phyloP scores from a whole-genome alignment of 2,888 invertebrate species.

The Pemphredon lugubris region DNA sequence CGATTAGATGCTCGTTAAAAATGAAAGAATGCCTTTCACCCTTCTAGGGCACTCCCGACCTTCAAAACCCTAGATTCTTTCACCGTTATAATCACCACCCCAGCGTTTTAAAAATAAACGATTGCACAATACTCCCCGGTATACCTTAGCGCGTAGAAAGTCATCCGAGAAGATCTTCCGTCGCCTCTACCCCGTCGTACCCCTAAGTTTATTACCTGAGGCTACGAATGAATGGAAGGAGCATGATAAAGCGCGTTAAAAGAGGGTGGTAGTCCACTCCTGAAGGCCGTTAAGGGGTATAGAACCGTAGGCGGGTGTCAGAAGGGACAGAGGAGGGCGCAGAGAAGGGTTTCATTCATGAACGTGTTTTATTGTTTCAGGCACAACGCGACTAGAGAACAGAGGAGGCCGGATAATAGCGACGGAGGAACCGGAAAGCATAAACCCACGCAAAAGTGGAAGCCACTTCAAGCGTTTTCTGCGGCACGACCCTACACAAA shows the following conservation, averaged over 20 bases:
- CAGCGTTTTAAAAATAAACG: slow-evolving; percentile 51
- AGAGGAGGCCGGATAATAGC: slow-evolving; percentile 73
- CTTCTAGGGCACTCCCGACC: no score
- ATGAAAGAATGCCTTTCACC: no score
- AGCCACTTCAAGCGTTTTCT: slow-evolving; percentile 69
- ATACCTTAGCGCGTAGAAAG: slow-evolving; percentile 31
- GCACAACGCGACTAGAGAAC: slow-evolving; percentile 71
- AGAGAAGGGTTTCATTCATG: slow-evolving; percentile 76
- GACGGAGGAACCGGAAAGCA: slow-evolving; percentile 78
- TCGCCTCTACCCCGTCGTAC: slow-evolving; percentile 43
- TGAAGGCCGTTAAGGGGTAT: slow-evolving; percentile 51
- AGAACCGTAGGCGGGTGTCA: slow-evolving; percentile 40
- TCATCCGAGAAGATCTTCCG: slow-evolving; percentile 59
- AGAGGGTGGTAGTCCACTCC: slow-evolving; percentile 65
- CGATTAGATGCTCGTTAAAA: background rate
- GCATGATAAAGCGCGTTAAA: slow-evolving; percentile 72
- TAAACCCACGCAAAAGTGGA: slow-evolving; percentile 75
- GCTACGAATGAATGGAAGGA: slow-evolving; percentile 71
- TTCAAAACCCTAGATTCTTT: slow-evolving; percentile 29
- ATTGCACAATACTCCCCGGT: slow-evolving; percentile 20
- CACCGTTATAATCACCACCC: slow-evolving; percentile 33
- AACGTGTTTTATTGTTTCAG: slow-evolving; percentile 79
- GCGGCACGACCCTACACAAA: slow-evolving; percentile 61
- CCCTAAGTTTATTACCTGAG: slow-evolving; percentile 68
- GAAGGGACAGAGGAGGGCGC: slow-evolving; percentile 45